phyloP scores from a whole-genome alignment of 2,797 vertebrate species.

The Pangasius sanitwongsei region DNA sequence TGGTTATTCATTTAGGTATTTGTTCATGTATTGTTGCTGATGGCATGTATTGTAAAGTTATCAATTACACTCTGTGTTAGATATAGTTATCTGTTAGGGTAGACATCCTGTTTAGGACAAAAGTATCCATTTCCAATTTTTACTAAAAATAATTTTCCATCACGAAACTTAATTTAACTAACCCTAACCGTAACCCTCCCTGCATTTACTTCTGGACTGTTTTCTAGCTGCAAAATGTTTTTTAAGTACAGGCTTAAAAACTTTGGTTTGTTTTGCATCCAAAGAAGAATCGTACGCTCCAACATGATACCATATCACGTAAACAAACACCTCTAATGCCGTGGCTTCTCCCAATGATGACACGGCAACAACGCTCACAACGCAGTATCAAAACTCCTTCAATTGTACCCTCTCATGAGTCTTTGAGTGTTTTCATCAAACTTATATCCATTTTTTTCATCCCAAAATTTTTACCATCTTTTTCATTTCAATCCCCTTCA shows the following conservation, averaged over 20 bases:
- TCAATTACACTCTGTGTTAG: not conserved
- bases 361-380: not conserved
- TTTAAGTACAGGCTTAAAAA: not conserved
- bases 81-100: not conserved
- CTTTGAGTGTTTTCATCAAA: not conserved
- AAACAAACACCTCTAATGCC: not conserved
- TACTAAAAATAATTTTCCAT: not conserved
- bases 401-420: not conserved
- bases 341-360: not conserved
- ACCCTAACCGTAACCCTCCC: too few species aligned
- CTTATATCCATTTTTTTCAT: not conserved
- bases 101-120: not conserved
- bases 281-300: not conserved
- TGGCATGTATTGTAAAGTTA: not conserved
- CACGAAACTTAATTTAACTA: not conserved
- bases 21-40: constrained; percentile 16
- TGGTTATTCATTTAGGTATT: not conserved
- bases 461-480: not conserved
- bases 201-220: not conserved
- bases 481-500: not conserved
- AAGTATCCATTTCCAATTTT: not conserved
- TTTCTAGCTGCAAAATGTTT: not conserved
- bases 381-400: not conserved
- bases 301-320: not conserved
- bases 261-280: not conserved